A percentile compares a stretch with the other conserved stretches of the same genome.
phyloP scores from a whole-genome alignment of 1,140 invertebrate genomes.

The Bombus haemorrhoidalis region DNA sequence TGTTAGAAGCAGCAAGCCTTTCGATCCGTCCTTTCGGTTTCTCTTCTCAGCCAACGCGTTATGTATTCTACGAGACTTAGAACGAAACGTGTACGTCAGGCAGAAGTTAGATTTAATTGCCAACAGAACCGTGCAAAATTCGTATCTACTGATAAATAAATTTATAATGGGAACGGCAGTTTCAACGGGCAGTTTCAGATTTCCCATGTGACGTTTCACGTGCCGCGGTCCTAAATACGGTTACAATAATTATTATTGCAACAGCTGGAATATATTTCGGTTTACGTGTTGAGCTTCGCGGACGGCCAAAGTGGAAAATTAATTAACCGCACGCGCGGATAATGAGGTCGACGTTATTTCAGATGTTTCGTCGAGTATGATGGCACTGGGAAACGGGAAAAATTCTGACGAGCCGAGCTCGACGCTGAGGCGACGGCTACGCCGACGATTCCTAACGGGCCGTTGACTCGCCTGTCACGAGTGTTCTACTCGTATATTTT shows the following conservation, averaged over 20 bases:
- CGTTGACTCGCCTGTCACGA: slow-evolving; percentile 9
- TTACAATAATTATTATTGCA: slow-evolving; percentile 70
- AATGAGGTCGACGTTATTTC: slow-evolving; percentile 51
- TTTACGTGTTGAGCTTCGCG: slow-evolving; percentile 35
- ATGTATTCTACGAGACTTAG: slow-evolving; percentile 29
- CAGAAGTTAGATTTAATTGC: slow-evolving; percentile 21
- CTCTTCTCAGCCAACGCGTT: slow-evolving; percentile 7
- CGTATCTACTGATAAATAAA: slow-evolving; percentile 58
- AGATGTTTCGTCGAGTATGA: slow-evolving; percentile 20
- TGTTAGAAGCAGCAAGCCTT: slow-evolving; percentile 66
- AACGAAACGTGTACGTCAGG: not conserved
- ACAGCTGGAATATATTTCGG: slow-evolving; percentile 46
- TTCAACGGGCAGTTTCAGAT: slow-evolving; percentile 66
- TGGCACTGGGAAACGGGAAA: not conserved
- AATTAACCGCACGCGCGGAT: slow-evolving; percentile 57
- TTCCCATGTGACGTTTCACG: slow-evolving; percentile 71
- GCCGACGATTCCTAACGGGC: slow-evolving; percentile 15
- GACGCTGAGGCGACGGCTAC: not conserved
- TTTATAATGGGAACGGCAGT: slow-evolving; percentile 58
- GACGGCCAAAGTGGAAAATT: slow-evolving; percentile 54
- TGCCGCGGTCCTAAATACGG: slow-evolving; percentile 63
- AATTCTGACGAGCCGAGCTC: slow-evolving; percentile 5
- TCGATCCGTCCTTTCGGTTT: slow-evolving; percentile 35
- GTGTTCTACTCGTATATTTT: slow-evolving; percentile 19
- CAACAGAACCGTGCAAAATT: slow-evolving; percentile 1